phyloP scores from a whole-genome alignment of 2,113 vertebrate species.

The Lophotis ruficrista region DNA sequence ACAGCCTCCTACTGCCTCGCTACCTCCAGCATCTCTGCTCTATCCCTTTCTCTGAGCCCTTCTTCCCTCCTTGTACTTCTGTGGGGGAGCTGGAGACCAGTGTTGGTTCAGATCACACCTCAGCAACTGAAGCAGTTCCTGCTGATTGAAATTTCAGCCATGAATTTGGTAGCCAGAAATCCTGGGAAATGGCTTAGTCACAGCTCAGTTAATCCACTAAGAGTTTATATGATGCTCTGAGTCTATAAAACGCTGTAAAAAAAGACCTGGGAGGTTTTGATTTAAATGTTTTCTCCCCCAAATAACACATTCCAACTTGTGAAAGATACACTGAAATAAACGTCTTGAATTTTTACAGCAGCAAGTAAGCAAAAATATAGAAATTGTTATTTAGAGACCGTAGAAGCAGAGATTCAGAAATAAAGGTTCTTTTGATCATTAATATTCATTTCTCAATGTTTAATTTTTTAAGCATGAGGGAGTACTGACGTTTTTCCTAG shows the following conservation, averaged over 20 bases:
- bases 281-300: neutral
- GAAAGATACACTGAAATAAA: neutral
- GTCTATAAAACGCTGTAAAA: neutral
- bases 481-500: neutral
- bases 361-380: neutral
- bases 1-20: neutral
- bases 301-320: neutral
- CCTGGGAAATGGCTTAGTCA: slow-evolving; percentile 34
- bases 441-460: slow-evolving; percentile 50
- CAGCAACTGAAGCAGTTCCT: neutral
- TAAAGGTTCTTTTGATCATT: slow-evolving; percentile 29
- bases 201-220: slow-evolving; percentile 13
- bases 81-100: neutral
- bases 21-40: neutral
- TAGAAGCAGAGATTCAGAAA: slow-evolving; percentile 4
- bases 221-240: neutral
- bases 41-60: neutral
- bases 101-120: neutral
- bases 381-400: neutral
- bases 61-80: neutral
- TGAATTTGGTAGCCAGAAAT: slow-evolving; percentile 38
- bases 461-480: slow-evolving; percentile 57
- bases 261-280: neutral
- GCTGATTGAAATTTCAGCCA: slow-evolving; percentile 4
- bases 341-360: neutral